Evolutionary conservation across 1,140 invertebrate species (phyloP), one percentile per base, ranked within the genome.

Genomic region (Drosophila orosa): DNA sequence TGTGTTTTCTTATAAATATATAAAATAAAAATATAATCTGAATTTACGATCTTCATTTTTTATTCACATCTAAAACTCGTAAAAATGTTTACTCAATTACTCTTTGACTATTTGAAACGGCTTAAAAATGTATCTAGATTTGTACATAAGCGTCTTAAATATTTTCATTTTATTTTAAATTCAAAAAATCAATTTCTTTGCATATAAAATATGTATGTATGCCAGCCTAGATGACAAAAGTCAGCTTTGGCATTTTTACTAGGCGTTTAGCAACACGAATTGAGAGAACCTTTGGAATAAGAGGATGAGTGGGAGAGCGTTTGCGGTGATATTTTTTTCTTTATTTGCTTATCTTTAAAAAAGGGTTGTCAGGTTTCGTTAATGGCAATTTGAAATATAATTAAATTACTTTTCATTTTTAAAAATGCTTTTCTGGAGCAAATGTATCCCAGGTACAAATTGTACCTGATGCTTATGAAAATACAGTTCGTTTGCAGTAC

Each of bases 181-280:
- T 31, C 24, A 7, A 31, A 17, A 37, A 25, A 35, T 29, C 15
- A 35, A 19, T 17, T 39, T 2, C 17, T 17, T 2, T 42, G n/a
- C n/a, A n/a, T n/a, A n/a, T n/a, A n/a, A n/a, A n/a, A 39, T 13
- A 15, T 24, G 10, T 42, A 22, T 13, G 19, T 13, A 19, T 15
- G 10, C 29, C 12, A 9, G 15, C 33, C 6, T 37, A 25, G 12
- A 12, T 25, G n/a, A 22, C 22, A 47, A 45, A 45, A 31, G 25
- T 39, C 10, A 52, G 35, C 65, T 68, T 29, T 29, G 17, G 29
- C 15, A 22, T 12, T 15, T n/a, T 4, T n/a, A 19, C 31, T 54
- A 15, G 17, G 13, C 37, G 17, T 52, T 68, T 8, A 10, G 6
- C 58, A 62, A 54, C 65, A 68, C 65, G 47, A 15, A 15, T 37